Percentiles rank a stretch among this genome's conserved stretches.
Conservation (phyloP, 2,888 invertebrate species). For the Watsonalla cultraria region DNA sequence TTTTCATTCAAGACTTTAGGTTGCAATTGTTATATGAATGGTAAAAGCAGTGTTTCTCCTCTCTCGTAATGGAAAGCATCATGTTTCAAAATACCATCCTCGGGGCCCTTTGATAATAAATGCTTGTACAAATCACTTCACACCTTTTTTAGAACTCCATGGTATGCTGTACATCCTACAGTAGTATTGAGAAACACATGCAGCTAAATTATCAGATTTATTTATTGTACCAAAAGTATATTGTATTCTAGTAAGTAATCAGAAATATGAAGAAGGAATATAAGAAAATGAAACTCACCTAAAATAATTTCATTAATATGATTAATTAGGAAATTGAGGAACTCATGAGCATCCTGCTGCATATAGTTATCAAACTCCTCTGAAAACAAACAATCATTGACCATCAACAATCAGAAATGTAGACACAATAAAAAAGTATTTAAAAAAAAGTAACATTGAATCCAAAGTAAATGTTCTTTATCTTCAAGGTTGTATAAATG, state of each 20-base stretch:
- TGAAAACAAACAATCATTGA: conserved; percentile 66
- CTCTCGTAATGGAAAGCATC: too few species aligned
- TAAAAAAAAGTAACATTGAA: not conserved
- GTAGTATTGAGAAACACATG: too few species aligned
- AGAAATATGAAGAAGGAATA: not conserved
- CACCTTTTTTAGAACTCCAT: too few species aligned
- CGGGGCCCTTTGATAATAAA: too few species aligned
- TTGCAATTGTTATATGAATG: too few species aligned
- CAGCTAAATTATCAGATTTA: too few species aligned
- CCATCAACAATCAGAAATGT: conserved; percentile 2
- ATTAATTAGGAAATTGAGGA: conserved; percentile 99
- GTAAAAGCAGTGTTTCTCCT: too few species aligned
- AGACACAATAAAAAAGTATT: not conserved
- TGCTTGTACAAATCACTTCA: conserved; percentile 3
- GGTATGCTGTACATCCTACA: too few species aligned
- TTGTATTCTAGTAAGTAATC: not conserved
- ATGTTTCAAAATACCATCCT: too few species aligned
- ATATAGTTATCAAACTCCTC: conserved; percentile 99
- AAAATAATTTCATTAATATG: conserved; percentile 98
- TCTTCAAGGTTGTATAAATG: too few species aligned
- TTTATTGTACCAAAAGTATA: too few species aligned
- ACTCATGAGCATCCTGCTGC: conserved; percentile 99
- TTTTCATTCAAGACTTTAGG: too few species aligned
- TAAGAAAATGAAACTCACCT: conserved; percentile 78
- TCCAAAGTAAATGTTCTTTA: not conserved